Percentiles rank a stretch among this genome's conserved stretches.
These are phyloP conservation scores for Branchinecta sandiegonensis DNA, from an alignment of 2,888 invertebrate species.

Conservation along the genomic window DNA sequence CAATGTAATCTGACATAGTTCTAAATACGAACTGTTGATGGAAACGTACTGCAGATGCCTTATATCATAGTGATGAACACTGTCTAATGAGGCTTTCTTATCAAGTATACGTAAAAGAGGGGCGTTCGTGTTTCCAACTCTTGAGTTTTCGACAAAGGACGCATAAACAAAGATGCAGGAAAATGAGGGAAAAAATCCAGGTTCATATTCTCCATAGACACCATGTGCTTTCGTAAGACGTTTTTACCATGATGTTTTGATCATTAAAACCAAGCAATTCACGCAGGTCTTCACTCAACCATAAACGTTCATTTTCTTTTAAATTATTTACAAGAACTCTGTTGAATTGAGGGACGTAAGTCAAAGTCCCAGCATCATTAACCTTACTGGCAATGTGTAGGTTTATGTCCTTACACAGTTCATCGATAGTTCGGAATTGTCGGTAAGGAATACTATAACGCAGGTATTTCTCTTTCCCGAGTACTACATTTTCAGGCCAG, in stretches of 20 bases:
- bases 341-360: background rate
- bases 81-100: background rate
- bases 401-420: background rate
- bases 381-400: background rate
- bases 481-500: too few species aligned
- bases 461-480: too few species aligned
- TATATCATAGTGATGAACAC: conserved; percentile 9
- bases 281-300: background rate
- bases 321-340: background rate
- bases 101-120: conserved; percentile 7
- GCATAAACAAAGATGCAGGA: background rate
- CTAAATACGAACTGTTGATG: conserved; percentile 6
- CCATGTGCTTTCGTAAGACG: background rate
- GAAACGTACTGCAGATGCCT: background rate
- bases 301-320: background rate
- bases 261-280: background rate
- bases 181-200: background rate
- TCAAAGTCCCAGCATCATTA: background rate
- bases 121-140: conserved; percentile 1
- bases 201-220: background rate
- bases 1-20: conserved; percentile 1
- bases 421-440: background rate
- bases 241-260: background rate
- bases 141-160: background rate
- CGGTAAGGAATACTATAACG: too few species aligned